Evolutionary conservation across 2,797 vertebrate species (phyloP), one percentile per base, ranked within the genome.

Genomic region (Sparidentex hasta): DNA sequence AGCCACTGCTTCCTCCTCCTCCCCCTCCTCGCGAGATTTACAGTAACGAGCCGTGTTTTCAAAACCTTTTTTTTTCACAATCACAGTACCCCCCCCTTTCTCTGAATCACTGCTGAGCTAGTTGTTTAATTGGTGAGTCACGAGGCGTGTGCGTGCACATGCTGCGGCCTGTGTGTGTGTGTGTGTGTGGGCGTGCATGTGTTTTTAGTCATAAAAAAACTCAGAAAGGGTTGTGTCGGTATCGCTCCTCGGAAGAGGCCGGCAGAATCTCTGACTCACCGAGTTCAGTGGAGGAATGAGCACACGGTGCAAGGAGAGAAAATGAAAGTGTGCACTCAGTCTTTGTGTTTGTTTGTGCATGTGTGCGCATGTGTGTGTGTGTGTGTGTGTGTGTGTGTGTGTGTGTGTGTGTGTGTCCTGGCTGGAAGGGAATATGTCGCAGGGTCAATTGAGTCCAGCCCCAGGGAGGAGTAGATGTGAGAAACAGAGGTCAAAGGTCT

Each of bases 51-150:
- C 54, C 5, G 27, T 1, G 47, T 67, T 43, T 65, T 51, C 50
- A 2, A 13, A 59, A 47, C 16, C 29, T 29, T 18, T 0, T 0
- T 21, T 77, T 55, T n/a, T 27, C 14, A 25, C 44, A 41, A 63
- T 64, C 17, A 8, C 41, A 21, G 6, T 82, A 1, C 25, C 25
- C 25, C 29, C 29, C 62, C 23, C 33, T 38, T 81, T 50, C 13
- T 65, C 16, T 74, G 67, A 86, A 55, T 91, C 65, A 76, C 16
- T 12, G 20, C 70, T 70, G 65, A 66, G 59, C 72, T 66, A 3
- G 69, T 83, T 56, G 33, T 65, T 90, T 76, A 75, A 75, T 61
- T 76, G 64, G 52, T 87, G 87, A 90, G 74, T 88, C 82, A 87
- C 64, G 16, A 50, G 17, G 23, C 61, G 65, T 61, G 65, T 75